A percentile compares a stretch with the other conserved stretches of the same genome.
Conservation (phyloP, 1,140 invertebrate species). For the Drosophila dunni region DNA sequence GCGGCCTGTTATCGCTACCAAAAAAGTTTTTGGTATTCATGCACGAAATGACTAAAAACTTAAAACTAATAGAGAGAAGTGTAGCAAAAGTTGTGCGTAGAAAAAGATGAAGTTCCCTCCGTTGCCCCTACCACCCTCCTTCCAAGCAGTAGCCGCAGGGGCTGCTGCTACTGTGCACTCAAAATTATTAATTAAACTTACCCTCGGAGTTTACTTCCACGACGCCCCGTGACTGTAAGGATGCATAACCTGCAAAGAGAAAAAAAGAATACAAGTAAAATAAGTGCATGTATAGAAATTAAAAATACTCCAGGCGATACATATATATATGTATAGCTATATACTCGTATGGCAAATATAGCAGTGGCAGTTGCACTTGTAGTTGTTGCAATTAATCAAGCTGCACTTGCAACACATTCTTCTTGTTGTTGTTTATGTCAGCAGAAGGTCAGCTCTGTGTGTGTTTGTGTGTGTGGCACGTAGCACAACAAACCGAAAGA, state of each 20-base stretch:
- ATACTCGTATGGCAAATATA: constrained; percentile 2
- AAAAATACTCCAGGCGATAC: constrained; percentile 31
- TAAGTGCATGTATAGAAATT: constrained; percentile 12
- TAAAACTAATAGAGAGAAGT: constrained; percentile 73
- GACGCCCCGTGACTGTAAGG: constrained; percentile 62
- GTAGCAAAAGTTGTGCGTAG: constrained; percentile 57
- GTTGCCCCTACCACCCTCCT: neutral
- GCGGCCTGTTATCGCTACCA: constrained; percentile 62
- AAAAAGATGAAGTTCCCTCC: neutral
- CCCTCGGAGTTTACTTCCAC: constrained; percentile 78
- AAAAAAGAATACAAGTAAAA: constrained; percentile 15
- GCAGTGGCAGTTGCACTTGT: neutral
- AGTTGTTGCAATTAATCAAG: constrained; percentile 52
- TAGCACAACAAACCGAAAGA: constrained; percentile 29
- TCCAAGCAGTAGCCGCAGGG: neutral
- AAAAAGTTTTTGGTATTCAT: constrained; percentile 74
- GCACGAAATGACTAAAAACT: constrained; percentile 76
- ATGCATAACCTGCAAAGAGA: constrained; percentile 70
- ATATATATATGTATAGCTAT: constrained; percentile 12
- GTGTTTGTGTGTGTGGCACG: constrained; percentile 19
- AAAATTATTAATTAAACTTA: constrained; percentile 84
- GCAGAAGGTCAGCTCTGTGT: constrained; percentile 16
- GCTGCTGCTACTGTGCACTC: constrained; percentile 39
- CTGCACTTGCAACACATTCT: constrained; percentile 25
- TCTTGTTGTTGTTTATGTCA: constrained; percentile 10